Percentiles rank a stretch among this genome's conserved stretches.
These are phyloP conservation scores for Iselma pallidipennis DNA, from an alignment of 2,888 invertebrate species.

Conservation along the genomic window DNA sequence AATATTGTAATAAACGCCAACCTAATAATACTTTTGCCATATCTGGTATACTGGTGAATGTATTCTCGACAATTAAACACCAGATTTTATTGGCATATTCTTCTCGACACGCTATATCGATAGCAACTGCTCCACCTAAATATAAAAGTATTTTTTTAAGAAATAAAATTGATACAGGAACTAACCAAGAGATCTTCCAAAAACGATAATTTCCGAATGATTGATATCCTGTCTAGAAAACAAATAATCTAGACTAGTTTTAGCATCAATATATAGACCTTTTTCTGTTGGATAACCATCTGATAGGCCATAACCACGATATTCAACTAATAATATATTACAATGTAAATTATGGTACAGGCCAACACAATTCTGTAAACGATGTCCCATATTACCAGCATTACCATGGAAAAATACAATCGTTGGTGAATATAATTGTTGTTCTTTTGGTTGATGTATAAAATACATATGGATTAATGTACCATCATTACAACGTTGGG, in stretches of 20 bases:
- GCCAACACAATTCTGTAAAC: conserved; percentile 85
- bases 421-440: conserved; percentile 75
- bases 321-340: conserved; percentile 92
- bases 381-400: conserved; percentile 96
- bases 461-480: conserved; percentile 80
- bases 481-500: conserved; percentile 75
- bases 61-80: conserved; percentile 91
- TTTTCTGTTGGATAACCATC: conserved; percentile 86
- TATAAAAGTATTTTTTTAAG: not conserved
- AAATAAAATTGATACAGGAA: not conserved
- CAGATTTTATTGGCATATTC: conserved; percentile 79
- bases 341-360: conserved; percentile 80
- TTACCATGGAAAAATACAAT: conserved; percentile 93
- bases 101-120: conserved; percentile 78
- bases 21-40: conserved; percentile 85
- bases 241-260: conserved; percentile 84
- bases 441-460: conserved; percentile 72
- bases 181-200: conserved; percentile 82
- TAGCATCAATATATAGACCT: conserved; percentile 86
- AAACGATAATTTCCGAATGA: conserved; percentile 80
- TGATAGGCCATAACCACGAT: conserved; percentile 92
- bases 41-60: conserved; percentile 92
- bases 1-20: conserved; percentile 70
- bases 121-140: conserved; percentile 87
- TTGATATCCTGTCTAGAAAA: conserved; percentile 82